A percentile compares a stretch with the other conserved stretches of the same genome.
Evolutionary conservation across 23 tunicate genomes (phyloP).

Genomic region (Phallusia fumigata): DNA sequence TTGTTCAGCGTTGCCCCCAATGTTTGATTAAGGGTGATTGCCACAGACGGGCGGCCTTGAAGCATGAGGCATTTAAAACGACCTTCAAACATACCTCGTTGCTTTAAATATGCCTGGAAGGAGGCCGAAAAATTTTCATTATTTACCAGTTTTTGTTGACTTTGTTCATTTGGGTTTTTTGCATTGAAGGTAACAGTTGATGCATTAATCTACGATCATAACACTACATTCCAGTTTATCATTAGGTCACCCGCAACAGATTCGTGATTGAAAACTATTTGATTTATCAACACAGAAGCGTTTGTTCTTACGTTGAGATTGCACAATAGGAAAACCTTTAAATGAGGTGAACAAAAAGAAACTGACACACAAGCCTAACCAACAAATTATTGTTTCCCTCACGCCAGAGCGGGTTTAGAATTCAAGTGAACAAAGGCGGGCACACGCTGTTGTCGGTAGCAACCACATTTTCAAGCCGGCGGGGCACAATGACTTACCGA

Average conservation of each 20-base stretch:
- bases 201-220: too few relatives aligned
- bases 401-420: slow-evolving; percentile 27
- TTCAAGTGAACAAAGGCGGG: slow-evolving; percentile 36
- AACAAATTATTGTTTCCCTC: slow-evolving; percentile 52
- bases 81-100: too few relatives aligned
- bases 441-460: slow-evolving; percentile 40
- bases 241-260: not conserved
- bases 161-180: too few relatives aligned
- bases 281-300: slow-evolving; percentile 3
- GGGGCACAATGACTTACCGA: slow-evolving; percentile 5
- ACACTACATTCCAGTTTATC: not conserved
- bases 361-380: slow-evolving; percentile 34
- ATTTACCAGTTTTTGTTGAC: too few relatives aligned
- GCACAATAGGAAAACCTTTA: slow-evolving; percentile 18
- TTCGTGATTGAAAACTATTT: not conserved
- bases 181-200: too few relatives aligned
- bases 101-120: too few relatives aligned
- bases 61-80: not conserved
- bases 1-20: not conserved
- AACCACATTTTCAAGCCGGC: slow-evolving; percentile 33
- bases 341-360: slow-evolving; percentile 16
- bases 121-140: too few relatives aligned
- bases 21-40: slow-evolving; percentile 9
- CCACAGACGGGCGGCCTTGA: not conserved
- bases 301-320: not conserved